These are phyloP conservation scores for Isoperla grammatica DNA, from an alignment of 2,888 invertebrate species.

Conservation along the genomic window DNA sequence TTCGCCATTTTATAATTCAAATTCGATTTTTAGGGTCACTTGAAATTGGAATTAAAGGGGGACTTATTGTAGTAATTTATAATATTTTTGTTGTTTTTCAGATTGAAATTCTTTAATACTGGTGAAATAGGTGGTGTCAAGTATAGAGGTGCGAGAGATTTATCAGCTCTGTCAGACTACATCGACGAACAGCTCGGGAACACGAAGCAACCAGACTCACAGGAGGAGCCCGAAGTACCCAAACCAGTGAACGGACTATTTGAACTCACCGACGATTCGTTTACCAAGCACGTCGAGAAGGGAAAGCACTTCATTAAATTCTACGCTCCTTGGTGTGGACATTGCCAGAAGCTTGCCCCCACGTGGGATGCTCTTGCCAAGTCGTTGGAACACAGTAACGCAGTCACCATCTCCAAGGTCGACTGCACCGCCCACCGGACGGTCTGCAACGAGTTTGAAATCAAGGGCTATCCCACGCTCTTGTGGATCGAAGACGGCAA, in stretches of 20 bases:
- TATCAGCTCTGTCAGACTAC: conserved; percentile 69
- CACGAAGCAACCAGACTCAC: conserved; percentile 27
- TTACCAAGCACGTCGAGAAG: conserved; percentile 61
- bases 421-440: conserved; percentile 75
- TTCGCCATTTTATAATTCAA: too few species aligned
- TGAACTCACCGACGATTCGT: conserved; percentile 69
- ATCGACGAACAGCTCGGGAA: conserved; percentile 65
- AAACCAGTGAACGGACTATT: conserved; percentile 57
- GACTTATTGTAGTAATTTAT: too few species aligned
- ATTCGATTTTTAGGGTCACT: too few species aligned
- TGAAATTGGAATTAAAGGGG: too few species aligned
- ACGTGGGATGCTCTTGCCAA: conserved; percentile 78
- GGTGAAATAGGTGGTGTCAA: conserved; percentile 61
- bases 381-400: conserved; percentile 57
- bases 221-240: conserved; percentile 44
- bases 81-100: conserved; percentile 40
- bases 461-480: conserved; percentile 83
- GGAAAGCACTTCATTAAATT: conserved; percentile 88
- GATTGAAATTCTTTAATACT: conserved; percentile 69
- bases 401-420: conserved; percentile 71
- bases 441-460: conserved; percentile 71
- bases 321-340: conserved; percentile 88
- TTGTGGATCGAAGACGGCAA: conserved; percentile 85
- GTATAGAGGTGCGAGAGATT: conserved; percentile 71
- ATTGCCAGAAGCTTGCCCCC: conserved; percentile 80